Conservation (phyloP, 1,140 invertebrate genomes). For the Rhagoletis pomonella region DNA sequence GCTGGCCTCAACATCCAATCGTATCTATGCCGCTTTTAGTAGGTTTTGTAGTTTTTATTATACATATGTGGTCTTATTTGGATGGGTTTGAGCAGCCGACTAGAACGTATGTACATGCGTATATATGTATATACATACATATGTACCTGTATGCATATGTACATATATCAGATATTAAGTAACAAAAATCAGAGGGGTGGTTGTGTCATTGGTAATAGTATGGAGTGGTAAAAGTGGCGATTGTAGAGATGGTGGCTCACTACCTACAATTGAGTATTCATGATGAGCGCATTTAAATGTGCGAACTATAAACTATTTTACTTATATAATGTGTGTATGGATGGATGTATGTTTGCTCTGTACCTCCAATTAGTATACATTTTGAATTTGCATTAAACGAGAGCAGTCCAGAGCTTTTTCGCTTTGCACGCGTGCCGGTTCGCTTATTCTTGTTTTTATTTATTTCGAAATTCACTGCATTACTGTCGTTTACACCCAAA, state of each 20-base stretch:
- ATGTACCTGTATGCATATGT: background rate
- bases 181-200: constrained; percentile 10
- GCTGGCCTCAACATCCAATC: constrained; percentile 18
- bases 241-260: background rate
- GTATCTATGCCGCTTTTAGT: constrained; percentile 45
- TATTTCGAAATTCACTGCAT: background rate
- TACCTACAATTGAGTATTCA: background rate
- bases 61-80: background rate
- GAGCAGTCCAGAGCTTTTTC: background rate
- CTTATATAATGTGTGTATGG: background rate
- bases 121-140: background rate
- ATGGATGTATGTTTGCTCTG: background rate
- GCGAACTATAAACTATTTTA: no score
- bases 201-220: constrained; percentile 17
- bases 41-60: constrained; percentile 45
- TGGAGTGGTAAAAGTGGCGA: background rate
- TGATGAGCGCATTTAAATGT: background rate
- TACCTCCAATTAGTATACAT: constrained; percentile 13
- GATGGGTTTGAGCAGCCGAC: constrained; percentile 31
- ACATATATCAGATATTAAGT: background rate
- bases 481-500: background rate
- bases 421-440: background rate
- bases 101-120: background rate
- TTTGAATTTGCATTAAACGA: background rate
- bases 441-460: constrained; percentile 7